Percentiles rank a stretch among this genome's conserved stretches.
phyloP scores from a whole-genome alignment of 2,888 invertebrate species.

The Branchellion lobata region DNA sequence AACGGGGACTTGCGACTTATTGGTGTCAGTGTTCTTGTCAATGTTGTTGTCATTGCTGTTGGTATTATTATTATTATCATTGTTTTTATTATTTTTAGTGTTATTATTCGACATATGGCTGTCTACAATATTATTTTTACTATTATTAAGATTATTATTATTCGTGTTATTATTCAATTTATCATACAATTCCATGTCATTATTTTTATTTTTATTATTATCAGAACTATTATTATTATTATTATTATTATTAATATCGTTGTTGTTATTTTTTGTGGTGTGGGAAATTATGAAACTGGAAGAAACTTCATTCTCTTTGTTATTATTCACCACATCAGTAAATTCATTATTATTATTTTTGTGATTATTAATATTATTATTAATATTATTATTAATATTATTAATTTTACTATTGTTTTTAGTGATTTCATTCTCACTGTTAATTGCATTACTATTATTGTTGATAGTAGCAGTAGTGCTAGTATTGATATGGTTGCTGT shows the following conservation, averaged over 20 bases:
- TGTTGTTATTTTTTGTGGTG: neutral
- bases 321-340: neutral
- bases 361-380: neutral
- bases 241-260: neutral
- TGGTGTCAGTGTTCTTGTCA: too few relatives aligned
- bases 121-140: neutral
- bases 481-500: neutral
- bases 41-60: too few relatives aligned
- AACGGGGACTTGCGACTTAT: too few relatives aligned
- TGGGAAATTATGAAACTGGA: neutral
- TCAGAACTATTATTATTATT: neutral
- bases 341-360: neutral
- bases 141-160: neutral
- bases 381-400: neutral
- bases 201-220: neutral
- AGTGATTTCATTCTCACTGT: neutral
- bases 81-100: neutral
- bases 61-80: neutral
- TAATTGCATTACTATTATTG: neutral
- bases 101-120: neutral
- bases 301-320: slow-evolving; percentile 9
- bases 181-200: neutral
- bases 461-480: neutral
- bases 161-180: neutral
- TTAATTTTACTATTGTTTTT: too few relatives aligned